Evolutionary conservation across 2,797 vertebrate genomes (phyloP).

Genomic region (Cheirogaleus major): DNA sequence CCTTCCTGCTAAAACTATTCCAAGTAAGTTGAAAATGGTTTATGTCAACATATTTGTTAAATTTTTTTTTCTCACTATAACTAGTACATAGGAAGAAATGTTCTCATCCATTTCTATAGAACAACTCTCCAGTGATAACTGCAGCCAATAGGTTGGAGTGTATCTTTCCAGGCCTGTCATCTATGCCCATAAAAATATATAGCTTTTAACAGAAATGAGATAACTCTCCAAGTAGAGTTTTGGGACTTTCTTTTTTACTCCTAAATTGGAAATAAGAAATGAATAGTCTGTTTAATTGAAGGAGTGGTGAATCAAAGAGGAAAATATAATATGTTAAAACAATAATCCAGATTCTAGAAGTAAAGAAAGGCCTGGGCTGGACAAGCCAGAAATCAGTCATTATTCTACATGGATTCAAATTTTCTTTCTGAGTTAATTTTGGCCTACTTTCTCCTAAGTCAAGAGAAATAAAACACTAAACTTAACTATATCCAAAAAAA

Average conservation of each 20-base stretch:
- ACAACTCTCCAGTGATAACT: neutral
- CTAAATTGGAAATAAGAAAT: neutral
- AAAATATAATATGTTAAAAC: neutral
- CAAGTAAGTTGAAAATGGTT: neutral
- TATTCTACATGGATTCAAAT: neutral
- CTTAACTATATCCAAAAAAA: neutral
- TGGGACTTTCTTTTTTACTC: neutral
- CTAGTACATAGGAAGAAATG: neutral
- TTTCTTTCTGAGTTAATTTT: neutral
- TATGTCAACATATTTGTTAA: neutral
- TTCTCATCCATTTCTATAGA: neutral
- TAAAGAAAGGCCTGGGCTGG: neutral
- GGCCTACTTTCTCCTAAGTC: neutral
- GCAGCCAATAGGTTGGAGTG: neutral
- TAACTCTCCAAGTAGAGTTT: neutral
- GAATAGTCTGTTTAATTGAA: neutral
- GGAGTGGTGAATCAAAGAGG: neutral
- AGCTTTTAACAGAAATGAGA: neutral
- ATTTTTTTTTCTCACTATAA: neutral
- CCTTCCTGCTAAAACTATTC: neutral
- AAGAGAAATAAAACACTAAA: constrained; percentile 32
- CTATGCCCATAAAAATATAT: neutral
- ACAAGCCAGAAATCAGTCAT: neutral
- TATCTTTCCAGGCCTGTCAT: neutral
- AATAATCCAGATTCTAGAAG: neutral